phyloP scores from a whole-genome alignment of 2,888 invertebrate species.

The Epirrita christyi region DNA sequence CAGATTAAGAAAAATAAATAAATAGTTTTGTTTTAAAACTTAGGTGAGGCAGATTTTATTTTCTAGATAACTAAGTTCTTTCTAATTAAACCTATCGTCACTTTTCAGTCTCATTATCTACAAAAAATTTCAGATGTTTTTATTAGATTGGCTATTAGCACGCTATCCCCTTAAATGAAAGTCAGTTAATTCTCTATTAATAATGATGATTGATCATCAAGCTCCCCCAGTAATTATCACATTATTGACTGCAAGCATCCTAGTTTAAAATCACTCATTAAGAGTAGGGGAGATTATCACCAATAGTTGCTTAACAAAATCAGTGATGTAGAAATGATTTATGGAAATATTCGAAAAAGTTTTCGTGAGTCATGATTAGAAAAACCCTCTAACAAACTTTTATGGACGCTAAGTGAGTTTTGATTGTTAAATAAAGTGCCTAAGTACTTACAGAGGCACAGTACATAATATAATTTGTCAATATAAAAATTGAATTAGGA shows the following conservation, averaged over 20 bases:
- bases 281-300: slow-evolving; percentile 26
- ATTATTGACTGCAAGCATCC: slow-evolving; percentile 62
- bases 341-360: slow-evolving; percentile 37
- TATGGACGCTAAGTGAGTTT: not conserved
- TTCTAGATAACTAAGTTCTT: too few species aligned
- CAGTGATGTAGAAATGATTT: slow-evolving; percentile 58
- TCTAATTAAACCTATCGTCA: too few species aligned
- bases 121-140: not conserved
- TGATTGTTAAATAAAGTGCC: not conserved
- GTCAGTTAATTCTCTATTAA: slow-evolving; percentile 36
- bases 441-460: too few species aligned
- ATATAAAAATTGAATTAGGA: too few species aligned
- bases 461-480: too few species aligned
- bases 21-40: too few species aligned
- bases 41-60: too few species aligned
- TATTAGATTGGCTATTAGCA: not conserved
- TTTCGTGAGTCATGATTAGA: slow-evolving; percentile 52
- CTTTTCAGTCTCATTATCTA: too few species aligned
- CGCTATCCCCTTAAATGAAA: slow-evolving; percentile 7
- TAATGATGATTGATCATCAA: slow-evolving; percentile 69
- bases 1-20: too few species aligned
- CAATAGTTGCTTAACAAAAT: slow-evolving; percentile 49
- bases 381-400: not conserved
- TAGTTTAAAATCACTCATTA: slow-evolving; percentile 52
- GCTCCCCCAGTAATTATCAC: slow-evolving; percentile 61